Evolutionary conservation across 1,140 invertebrate genomes (phyloP).

Genomic region (Oreohelix idahoensis): DNA sequence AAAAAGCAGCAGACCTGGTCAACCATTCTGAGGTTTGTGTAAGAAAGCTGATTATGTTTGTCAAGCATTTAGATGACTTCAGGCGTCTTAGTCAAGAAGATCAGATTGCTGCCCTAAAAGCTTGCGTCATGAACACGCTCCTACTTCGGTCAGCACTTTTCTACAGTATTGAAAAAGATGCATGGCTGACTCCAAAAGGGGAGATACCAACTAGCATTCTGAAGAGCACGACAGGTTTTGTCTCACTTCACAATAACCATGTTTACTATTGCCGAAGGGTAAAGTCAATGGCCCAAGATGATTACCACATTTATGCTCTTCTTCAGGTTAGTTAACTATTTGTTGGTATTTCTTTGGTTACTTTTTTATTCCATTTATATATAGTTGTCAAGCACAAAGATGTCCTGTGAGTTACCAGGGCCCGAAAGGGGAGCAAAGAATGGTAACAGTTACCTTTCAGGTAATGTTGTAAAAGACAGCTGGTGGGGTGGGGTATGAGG

Average conservation of each 20-base stretch:
- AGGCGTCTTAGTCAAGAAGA: slow-evolving; percentile 58
- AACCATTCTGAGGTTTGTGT: slow-evolving; percentile 66
- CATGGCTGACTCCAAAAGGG: slow-evolving; percentile 62
- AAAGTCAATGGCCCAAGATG: slow-evolving; percentile 64
- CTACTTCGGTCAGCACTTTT: slow-evolving; percentile 63
- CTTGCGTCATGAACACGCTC: slow-evolving; percentile 61
- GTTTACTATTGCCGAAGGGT: slow-evolving; percentile 65
- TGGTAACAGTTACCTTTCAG: too few species aligned
- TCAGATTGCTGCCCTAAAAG: slow-evolving; percentile 60
- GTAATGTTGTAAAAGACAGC: too few species aligned
- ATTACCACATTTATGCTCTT: slow-evolving; percentile 83
- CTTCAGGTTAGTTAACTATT: slow-evolving; percentile 50
- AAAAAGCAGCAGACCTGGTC: slow-evolving; percentile 58
- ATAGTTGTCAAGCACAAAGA: too few species aligned
- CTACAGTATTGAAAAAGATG: slow-evolving; percentile 62
- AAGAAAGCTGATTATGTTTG: slow-evolving; percentile 63
- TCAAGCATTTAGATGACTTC: slow-evolving; percentile 65
- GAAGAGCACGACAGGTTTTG: slow-evolving; percentile 65
- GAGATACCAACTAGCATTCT: slow-evolving; percentile 68
- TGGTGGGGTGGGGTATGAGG: too few species aligned
- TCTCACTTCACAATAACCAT: slow-evolving; percentile 68
- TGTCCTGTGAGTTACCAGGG: too few species aligned
- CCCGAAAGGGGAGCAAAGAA: too few species aligned
- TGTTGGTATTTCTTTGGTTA: too few species aligned
- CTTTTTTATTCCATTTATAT: too few species aligned